Evolutionary conservation across 1,140 invertebrate species (phyloP), one percentile per base, ranked within the genome.

Genomic region (Scaptomyza hsui): DNA sequence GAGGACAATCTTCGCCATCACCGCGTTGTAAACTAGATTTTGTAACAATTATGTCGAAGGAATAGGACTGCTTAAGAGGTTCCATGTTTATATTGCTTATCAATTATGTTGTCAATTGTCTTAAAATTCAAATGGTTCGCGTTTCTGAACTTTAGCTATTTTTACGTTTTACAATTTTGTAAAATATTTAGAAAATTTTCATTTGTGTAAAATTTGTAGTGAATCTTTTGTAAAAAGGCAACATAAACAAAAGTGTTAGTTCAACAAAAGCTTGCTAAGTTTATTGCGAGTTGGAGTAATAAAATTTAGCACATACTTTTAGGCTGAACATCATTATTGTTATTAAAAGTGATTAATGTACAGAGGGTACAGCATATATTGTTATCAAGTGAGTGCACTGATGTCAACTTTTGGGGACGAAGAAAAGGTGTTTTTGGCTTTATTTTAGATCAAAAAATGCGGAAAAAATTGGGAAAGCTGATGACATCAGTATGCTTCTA

Each of bases 31-130:
- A 2, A 3, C 26, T 63, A 6, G 76, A 52, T 6, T 49, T 39
- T 9, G 60, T 15, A 32, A 79, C 10, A 3, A 79, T 39, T 5
- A 51, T 42, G 10, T 79, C 71, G 37, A 51, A 79, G 1, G 7
- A 32, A 18, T 71, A 79, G 0, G 4, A 16, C 6, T 79, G 76
- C 18, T 56, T 44, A 16, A 56, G 37, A 9, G 35, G 9, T 9
- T 53, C 49, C 35, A 57, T 42, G 6, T 15, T 42, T 1, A 9
- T 42, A n/a, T 37, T 5, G 9, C 21, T 1, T 39, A 26, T 26
- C 24, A 15, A 16, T 13, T 12, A 9, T 19, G 10, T 5, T 3
- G 42, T 47, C 5, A 24, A 21, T 45, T 45, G 7, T 6, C 12
- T 18, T 24, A n/a, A 6, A 12, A 21, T 21, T 45, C 19, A 1